Conservation (phyloP, 2,888 invertebrate genomes). For the Drosophila paranaensis region DNA sequence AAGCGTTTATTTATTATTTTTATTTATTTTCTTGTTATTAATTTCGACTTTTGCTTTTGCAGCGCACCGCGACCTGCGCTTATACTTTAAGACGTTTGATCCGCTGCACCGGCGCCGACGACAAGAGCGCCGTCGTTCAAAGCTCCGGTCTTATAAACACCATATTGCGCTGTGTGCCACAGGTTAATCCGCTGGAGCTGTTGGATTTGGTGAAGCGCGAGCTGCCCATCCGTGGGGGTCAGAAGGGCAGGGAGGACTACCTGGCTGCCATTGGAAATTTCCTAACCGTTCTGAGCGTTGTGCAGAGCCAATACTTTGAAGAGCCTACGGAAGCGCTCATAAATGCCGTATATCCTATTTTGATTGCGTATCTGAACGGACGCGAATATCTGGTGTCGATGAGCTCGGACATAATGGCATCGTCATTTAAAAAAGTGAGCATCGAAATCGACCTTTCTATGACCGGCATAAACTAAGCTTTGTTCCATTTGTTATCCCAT, state of each 20-base stretch:
- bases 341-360: slow-evolving; percentile 34
- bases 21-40: not conserved
- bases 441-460: not conserved
- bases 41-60: not conserved
- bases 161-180: slow-evolving; percentile 41
- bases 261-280: slow-evolving; percentile 63
- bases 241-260: slow-evolving; percentile 58
- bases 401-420: slow-evolving; percentile 35
- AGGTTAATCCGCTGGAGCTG: slow-evolving; percentile 42
- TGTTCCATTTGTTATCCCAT: not conserved
- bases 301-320: slow-evolving; percentile 34
- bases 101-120: slow-evolving; percentile 65
- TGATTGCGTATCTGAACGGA: slow-evolving; percentile 47
- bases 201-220: slow-evolving; percentile 38
- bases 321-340: slow-evolving; percentile 25
- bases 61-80: slow-evolving; percentile 54
- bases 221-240: slow-evolving; percentile 36
- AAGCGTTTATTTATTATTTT: too few species aligned
- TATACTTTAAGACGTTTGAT: slow-evolving; percentile 58
- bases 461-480: not conserved
- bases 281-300: slow-evolving; percentile 35
- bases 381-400: slow-evolving; percentile 55
- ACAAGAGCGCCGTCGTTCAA: slow-evolving; percentile 31
- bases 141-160: slow-evolving; percentile 34
- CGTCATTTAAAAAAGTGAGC: slow-evolving; percentile 43